Base-by-base conservation (phyloP, 30 jellyfish, hydroid and myxozoan species). In the Pseudorhiza aurosa region DNA sequence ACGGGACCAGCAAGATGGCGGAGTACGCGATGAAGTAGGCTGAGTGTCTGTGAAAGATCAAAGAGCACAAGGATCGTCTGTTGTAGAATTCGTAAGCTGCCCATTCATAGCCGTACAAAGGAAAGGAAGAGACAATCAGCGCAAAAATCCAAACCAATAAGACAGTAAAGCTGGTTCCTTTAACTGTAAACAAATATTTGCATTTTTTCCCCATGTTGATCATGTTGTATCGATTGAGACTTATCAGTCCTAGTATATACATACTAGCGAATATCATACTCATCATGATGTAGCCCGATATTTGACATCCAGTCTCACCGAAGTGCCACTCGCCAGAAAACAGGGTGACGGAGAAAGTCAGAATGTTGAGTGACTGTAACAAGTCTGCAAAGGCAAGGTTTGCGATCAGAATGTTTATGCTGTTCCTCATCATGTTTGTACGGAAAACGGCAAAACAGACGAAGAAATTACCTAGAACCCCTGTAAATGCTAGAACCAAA, bases 301-400 rank as follows among this genome's bases (percentile, higher is more conserved):
- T 43, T 40, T 65, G 85, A 31, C 92, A 81, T 15, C 85, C 78
- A 31, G 31, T 27, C 9, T 47, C 64, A 57, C 85, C 84, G 40
- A 59, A 39, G 37, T 25, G 8, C 92, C 92, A 81, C 47, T 37
- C 35, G 62, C 92, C 92, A 28, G 77, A 2, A 8, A 36, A 39
- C 25, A 81, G 77, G 7, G 92, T 81, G 28, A 36, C 28, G 30
- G 68, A 40, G 6, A 50, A 28, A 49, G 85, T 26, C 28, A 32
- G 0, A 19, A 50, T 27, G 55, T 81, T 81, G 33, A 81, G 42
- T 35, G 84, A 59, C 49, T 81, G 92, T 15, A 81, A 18, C 8
- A 81, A 47, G 70, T 81, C 92, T 0, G 68, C 81, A 27, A 67
- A 27, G 6, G 92, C 83, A 8, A 81, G 77, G 32, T 81, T 81